Conservation (phyloP, 2,797 vertebrate species). For the Poecilia picta region DNA sequence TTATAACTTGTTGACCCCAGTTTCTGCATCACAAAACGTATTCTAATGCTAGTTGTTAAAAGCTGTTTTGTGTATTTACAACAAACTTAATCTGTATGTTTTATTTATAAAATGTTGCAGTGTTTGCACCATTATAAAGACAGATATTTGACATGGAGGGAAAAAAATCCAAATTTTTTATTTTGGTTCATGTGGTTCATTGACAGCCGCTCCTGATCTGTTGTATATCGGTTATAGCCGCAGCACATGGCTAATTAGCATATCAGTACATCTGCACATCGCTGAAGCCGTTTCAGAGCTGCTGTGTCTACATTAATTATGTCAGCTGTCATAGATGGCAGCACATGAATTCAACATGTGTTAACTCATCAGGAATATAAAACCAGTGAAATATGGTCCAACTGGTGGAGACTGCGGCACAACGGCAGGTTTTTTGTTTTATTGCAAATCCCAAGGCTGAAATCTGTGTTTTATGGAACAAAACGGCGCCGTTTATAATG, state of each 20-base stretch:
- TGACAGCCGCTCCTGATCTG: neutral
- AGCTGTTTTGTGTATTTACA: neutral
- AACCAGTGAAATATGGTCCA: neutral
- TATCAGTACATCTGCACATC: neutral
- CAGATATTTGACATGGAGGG: neutral
- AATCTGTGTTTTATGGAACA: neutral
- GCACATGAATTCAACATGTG: constrained; percentile 1
- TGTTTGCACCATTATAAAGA: neutral
- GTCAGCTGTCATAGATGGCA: neutral
- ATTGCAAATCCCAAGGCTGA: neutral
- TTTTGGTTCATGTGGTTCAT: neutral
- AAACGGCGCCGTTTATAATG: neutral
- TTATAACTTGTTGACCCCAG: constrained; percentile 5
- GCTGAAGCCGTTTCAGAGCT: neutral
- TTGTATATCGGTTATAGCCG: neutral
- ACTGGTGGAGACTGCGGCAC: neutral
- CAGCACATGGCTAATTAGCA: constrained; percentile 16
- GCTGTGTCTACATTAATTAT: neutral
- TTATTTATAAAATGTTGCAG: neutral
- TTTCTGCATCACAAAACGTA: neutral
- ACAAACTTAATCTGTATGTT: neutral
- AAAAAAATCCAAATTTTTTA: neutral
- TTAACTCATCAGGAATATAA: neutral
- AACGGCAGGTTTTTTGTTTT: neutral
- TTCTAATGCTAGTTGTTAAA: neutral